These are phyloP conservation scores for Ectobius pallidus DNA, from an alignment of 2,888 invertebrate species.

Conservation along the genomic window DNA sequence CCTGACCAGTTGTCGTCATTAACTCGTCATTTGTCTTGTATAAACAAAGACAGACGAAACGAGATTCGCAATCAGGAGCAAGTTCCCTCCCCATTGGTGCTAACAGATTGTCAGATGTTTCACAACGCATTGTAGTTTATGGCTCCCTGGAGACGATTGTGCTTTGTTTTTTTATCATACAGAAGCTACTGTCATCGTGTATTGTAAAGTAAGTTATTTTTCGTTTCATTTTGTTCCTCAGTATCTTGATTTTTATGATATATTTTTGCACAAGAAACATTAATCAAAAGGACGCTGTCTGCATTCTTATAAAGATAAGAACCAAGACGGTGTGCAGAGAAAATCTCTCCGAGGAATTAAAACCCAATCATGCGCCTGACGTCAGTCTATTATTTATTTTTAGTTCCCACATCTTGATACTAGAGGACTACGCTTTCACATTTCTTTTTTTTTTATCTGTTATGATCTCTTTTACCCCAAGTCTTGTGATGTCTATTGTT, in stretches of 20 bases:
- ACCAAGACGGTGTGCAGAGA: neutral
- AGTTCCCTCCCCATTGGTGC: too few species aligned
- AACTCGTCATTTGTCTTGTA: too few species aligned
- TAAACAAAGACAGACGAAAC: too few species aligned
- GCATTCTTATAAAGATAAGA: constrained; percentile 3
- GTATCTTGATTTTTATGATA: neutral
- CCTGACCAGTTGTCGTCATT: too few species aligned
- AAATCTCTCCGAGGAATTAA: constrained; percentile 34
- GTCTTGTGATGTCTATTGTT: constrained; percentile 13
- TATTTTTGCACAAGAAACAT: constrained; percentile 1
- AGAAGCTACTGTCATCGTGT: neutral
- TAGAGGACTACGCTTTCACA: neutral
- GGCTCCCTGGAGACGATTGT: neutral
- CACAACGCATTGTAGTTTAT: neutral
- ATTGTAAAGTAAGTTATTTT: neutral
- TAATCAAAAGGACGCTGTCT: constrained; percentile 30
- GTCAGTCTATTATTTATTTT: constrained; percentile 32
- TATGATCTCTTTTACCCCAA: neutral
- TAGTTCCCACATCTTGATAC: constrained; percentile 19
- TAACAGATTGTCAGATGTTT: too few species aligned
- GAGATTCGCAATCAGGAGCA: too few species aligned
- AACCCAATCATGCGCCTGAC: constrained; percentile 34
- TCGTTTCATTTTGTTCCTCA: neutral
- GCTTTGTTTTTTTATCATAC: neutral
- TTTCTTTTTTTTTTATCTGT: neutral